Conservation (phyloP, 2,113 vertebrate species). For the Dunckerocampus dactyliophorus region DNA sequence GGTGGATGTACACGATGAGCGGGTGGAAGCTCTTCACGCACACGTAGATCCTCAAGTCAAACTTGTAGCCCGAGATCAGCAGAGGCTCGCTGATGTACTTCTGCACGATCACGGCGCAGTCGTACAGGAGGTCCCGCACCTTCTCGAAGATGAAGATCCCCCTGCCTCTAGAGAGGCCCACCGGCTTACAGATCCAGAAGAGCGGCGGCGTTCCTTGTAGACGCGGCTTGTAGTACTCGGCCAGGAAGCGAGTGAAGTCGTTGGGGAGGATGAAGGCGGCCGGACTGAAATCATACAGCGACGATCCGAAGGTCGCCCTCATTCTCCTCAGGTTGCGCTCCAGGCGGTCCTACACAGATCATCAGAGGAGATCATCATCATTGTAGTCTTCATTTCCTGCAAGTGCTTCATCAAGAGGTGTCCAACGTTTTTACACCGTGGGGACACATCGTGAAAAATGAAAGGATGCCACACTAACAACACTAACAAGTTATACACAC, state of each 20-base stretch:
- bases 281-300: conserved; percentile 75
- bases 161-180: conserved; percentile 74
- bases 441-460: too few relatives aligned
- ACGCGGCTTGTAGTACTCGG: conserved; percentile 66
- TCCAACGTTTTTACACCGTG: too few relatives aligned
- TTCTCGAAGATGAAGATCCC: conserved; percentile 80
- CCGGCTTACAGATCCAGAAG: conserved; percentile 81
- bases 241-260: conserved; percentile 73
- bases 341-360: conserved; percentile 64
- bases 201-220: conserved; percentile 3
- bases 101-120: conserved; percentile 72
- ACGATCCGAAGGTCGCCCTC: conserved; percentile 65
- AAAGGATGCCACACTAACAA: too few relatives aligned
- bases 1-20: conserved; percentile 74
- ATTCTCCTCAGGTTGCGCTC: conserved; percentile 73
- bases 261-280: conserved; percentile 74
- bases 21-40: conserved; percentile 79
- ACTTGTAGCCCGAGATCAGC: conserved; percentile 80
- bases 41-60: conserved; percentile 79
- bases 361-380: neutral
- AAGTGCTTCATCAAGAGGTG: too few relatives aligned
- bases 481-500: too few relatives aligned
- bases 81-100: conserved; percentile 76
- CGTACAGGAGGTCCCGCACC: conserved; percentile 73
- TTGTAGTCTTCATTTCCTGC: too few relatives aligned